These are phyloP conservation scores for Sminthurinus aureus DNA, from an alignment of 2,888 invertebrate genomes.

Conservation along the genomic window DNA sequence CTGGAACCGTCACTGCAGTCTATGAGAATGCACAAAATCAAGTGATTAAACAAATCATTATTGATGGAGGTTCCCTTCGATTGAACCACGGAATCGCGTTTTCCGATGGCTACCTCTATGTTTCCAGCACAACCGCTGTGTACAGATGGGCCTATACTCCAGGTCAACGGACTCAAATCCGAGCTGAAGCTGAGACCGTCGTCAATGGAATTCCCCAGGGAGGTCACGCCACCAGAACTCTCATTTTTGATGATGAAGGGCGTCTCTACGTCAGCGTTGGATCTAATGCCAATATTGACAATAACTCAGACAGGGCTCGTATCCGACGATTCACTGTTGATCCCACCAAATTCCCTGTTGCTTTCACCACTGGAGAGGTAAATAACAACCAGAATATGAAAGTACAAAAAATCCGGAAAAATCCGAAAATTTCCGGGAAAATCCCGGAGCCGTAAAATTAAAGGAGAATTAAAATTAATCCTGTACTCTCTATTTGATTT, in stretches of 20 bases:
- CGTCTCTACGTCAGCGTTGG: conserved; percentile 41
- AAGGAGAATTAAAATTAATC: too few species aligned
- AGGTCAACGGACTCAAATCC: conserved; percentile 41
- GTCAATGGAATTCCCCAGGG: conserved; percentile 45
- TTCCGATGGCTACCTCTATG: conserved; percentile 48
- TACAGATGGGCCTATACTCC: conserved; percentile 54
- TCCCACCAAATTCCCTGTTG: conserved; percentile 33
- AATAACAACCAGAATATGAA: too few species aligned
- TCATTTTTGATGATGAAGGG: conserved; percentile 41
- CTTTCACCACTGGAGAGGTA: conserved; percentile 43
- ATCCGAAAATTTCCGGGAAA: too few species aligned
- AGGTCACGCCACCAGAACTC: conserved; percentile 45
- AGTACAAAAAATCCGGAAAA: background rate
- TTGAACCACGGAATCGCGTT: conserved; percentile 51
- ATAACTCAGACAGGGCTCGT: conserved; percentile 42
- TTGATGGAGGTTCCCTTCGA: background rate
- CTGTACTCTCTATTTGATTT: too few species aligned
- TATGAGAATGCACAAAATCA: background rate
- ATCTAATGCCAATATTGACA: conserved; percentile 44
- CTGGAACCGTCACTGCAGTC: background rate
- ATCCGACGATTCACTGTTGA: conserved; percentile 46
- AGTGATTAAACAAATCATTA: background rate
- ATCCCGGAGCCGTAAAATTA: too few species aligned
- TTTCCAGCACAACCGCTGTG: conserved; percentile 45
- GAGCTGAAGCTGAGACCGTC: conserved; percentile 35